Percentiles rank a stretch among this genome's conserved stretches.
These are phyloP conservation scores for Phodopus roborovskii DNA, from an alignment of 2,113 vertebrate species.

Conservation along the genomic window DNA sequence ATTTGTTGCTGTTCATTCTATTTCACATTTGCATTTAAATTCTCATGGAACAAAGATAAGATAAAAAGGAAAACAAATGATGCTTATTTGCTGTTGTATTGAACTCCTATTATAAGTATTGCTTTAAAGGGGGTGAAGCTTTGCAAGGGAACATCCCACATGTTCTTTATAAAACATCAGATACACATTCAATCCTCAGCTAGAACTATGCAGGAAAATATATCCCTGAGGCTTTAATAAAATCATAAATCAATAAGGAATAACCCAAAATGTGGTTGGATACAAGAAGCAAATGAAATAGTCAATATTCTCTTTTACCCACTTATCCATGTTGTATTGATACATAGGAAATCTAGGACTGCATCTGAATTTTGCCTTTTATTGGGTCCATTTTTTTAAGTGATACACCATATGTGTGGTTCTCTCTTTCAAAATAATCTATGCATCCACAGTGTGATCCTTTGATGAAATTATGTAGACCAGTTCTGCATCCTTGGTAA, in stretches of 20 bases:
- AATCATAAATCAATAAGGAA: slow-evolving; percentile 83
- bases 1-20: slow-evolving; percentile 78
- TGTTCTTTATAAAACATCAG: slow-evolving; percentile 64
- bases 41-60: slow-evolving; percentile 83
- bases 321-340: slow-evolving; percentile 73
- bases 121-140: slow-evolving; percentile 65
- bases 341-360: slow-evolving; percentile 42
- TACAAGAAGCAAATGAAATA: slow-evolving; percentile 81
- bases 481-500: slow-evolving; percentile 22
- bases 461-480: slow-evolving; percentile 60
- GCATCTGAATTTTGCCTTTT: slow-evolving; percentile 14
- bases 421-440: slow-evolving; percentile 55
- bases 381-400: slow-evolving; percentile 30
- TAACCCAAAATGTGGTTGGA: slow-evolving; percentile 75
- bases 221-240: slow-evolving; percentile 81
- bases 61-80: slow-evolving; percentile 84
- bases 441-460: background rate
- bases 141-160: slow-evolving; percentile 29
- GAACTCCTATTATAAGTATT: slow-evolving; percentile 76
- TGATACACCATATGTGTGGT: background rate
- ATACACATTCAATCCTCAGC: slow-evolving; percentile 69
- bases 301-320: slow-evolving; percentile 57
- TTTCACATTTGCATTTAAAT: slow-evolving; percentile 86
- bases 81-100: slow-evolving; percentile 80
- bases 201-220: slow-evolving; percentile 71